phyloP scores from a whole-genome alignment of 2,797 vertebrate genomes.

The Lateolabrax maculatus region DNA sequence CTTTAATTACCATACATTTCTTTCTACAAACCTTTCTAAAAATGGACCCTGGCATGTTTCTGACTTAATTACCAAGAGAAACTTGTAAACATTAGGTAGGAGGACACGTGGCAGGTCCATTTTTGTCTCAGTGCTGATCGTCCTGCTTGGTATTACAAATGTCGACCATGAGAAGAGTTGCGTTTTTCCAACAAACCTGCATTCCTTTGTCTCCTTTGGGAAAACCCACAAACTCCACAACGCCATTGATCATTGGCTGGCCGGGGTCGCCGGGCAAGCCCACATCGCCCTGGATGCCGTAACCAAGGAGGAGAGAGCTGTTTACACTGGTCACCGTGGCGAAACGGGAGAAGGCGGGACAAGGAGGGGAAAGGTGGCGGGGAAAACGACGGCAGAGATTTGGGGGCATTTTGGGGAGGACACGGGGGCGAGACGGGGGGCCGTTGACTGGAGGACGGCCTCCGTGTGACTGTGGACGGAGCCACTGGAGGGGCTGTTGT shows the following conservation, averaged over 20 bases:
- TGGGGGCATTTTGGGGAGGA: not conserved
- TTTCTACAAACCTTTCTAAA: not conserved
- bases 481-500: conserved; percentile 26
- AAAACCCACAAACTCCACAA: conserved; percentile 91
- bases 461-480: conserved; percentile 29
- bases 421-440: not conserved
- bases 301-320: conserved; percentile 79
- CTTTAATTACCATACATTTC: not conserved
- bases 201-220: conserved; percentile 92
- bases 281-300: conserved; percentile 89
- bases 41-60: no score
- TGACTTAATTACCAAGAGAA: not conserved
- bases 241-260: conserved; percentile 88
- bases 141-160: not conserved
- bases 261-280: conserved; percentile 90
- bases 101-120: not conserved
- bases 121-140: not conserved
- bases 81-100: not conserved
- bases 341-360: conserved; percentile 7
- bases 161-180: not conserved
- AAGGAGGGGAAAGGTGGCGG: conserved; percentile 21
- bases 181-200: conserved; percentile 86
- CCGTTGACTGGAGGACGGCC: conserved; percentile 46
- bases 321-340: conserved; percentile 44
- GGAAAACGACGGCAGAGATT: not conserved